Evolutionary conservation across 2,113 vertebrate species (phyloP), one percentile per base, ranked within the genome.

Genomic region (Stigmatopora argus): DNA sequence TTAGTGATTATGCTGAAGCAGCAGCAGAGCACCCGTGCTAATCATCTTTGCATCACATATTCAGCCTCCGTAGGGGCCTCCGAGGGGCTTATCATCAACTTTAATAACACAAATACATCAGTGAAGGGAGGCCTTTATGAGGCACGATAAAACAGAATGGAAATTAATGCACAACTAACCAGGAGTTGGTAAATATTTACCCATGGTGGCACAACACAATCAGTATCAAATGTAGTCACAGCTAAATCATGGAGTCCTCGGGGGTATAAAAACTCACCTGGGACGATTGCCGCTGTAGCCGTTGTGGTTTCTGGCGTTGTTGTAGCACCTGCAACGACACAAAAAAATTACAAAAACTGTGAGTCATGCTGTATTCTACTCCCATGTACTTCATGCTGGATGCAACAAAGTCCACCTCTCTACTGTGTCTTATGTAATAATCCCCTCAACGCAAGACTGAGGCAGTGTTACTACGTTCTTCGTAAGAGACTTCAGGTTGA

Each of bases 1-100:
- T 90, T 89, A 88, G 83, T 75, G 82, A 82, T 87, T 85, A 83
- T 84, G 86, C 88, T 87, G 88, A 88, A 68, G 84, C 86, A 85
- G 77, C 83, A 84, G 64, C 80, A 79, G 80, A 77, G 83, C 82
- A 64, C 77, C 80, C 72, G 73, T 65, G 78, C 83, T 89, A 81
- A 86, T 86, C 81, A 84, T 79, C 45, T 61, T 77, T 47, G 72
- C 66, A 73, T 83, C 78, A 73, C 69, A 55, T 73, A 80, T 59
- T 72, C 83, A 73, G 73, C 63, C 77, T 82, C 73, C 66, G 68
- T 63, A 35, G 73, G 72, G 72, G 77, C 68, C 75, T 78, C 72
- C 70, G 72, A 38, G 82, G 78, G 66, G 72, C 71, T 62, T 19
- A 81, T 83, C 78, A 83, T 77, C 79, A 77, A 73, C 82, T 73